Evolutionary conservation across 2,888 invertebrate genomes (phyloP).

Genomic region (Oxystoma pomonae): DNA sequence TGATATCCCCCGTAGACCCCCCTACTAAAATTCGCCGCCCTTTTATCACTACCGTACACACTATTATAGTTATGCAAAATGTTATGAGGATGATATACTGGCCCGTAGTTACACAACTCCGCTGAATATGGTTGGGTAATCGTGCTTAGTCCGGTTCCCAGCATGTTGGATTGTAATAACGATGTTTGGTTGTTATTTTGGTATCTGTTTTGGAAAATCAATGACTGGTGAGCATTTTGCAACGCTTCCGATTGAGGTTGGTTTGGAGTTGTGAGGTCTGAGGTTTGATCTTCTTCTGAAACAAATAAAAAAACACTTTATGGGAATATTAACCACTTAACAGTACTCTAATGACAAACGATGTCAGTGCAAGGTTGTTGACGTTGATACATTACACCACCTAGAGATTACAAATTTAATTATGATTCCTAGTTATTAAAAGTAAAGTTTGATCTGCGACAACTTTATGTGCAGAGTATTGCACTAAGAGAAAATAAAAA

Average conservation of each 20-base stretch:
- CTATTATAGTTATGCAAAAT: slow-evolving; percentile 45
- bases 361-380: no score
- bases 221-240: slow-evolving; percentile 27
- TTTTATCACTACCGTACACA: slow-evolving; percentile 42
- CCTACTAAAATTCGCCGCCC: slow-evolving; percentile 38
- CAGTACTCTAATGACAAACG: no score
- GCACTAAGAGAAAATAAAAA: no score
- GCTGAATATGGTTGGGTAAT: slow-evolving; percentile 61
- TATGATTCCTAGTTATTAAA: no score
- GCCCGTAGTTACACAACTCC: slow-evolving; percentile 64
- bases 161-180: slow-evolving; percentile 36
- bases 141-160: slow-evolving; percentile 39
- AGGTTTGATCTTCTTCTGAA: slow-evolving; percentile 38
- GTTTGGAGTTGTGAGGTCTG: no score
- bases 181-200: slow-evolving; percentile 35
- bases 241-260: slow-evolving; percentile 23
- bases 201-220: slow-evolving; percentile 38
- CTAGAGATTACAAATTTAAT: no score
- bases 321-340: no score
- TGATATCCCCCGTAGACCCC: slow-evolving; percentile 43
- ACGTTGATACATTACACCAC: no score
- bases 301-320: slow-evolving; percentile 19
- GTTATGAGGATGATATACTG: slow-evolving; percentile 58
- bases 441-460: no score
- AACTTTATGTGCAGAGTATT: no score